Base-by-base conservation (phyloP, 2,113 vertebrate species). In the Thunnus thynnus region DNA sequence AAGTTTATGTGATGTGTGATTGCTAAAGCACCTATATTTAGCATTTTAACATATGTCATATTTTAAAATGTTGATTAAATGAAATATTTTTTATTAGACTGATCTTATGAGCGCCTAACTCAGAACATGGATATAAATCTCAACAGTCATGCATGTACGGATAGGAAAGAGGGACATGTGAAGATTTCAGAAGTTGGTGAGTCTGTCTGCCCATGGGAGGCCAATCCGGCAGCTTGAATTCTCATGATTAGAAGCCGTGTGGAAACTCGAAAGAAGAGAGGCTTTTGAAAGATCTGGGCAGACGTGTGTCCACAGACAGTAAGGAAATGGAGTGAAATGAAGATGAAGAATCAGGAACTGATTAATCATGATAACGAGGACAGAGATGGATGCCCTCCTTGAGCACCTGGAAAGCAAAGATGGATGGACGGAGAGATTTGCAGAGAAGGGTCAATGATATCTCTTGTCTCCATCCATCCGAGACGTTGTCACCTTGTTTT, bases 341-440 rank as follows among this genome's bases (percentile, higher is more conserved):
- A 71, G 58, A 86, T 71, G 68, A 75, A 55, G 63, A 69, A 76
- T 83, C 14, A 56, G 76, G 81, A 55, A 64, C 76, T 78, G 81
- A 91, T 89, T 86, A 69, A 88, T 90, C 81, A 78, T 36, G 83
- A 73, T 85, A 86, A 92, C 46, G 46, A 86, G 67, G 85, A 89
- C 83, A 87, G 70, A 89, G 90, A 93, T 82, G 48, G 74, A 94
- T 90, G 6, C 5, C 47, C 58, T 84, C 72, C 50, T 71, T 72
- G 51, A 70, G 77, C 69, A 76, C 57, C 64, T 72, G 71, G 63
- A 54, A 56, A 72, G 66, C 20, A 61, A 76, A 87, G 85, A 88
- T 50, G 63, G 84, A 88, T 88, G 82, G 80, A 88, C 82, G 73
- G 70, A 76, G 46, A 69, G 22, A 70, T 73, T 51, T 76, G 16